Evolutionary conservation across 1,140 invertebrate genomes (phyloP), one percentile per base, ranked within the genome.

Genomic region (Tachypleus tridentatus): DNA sequence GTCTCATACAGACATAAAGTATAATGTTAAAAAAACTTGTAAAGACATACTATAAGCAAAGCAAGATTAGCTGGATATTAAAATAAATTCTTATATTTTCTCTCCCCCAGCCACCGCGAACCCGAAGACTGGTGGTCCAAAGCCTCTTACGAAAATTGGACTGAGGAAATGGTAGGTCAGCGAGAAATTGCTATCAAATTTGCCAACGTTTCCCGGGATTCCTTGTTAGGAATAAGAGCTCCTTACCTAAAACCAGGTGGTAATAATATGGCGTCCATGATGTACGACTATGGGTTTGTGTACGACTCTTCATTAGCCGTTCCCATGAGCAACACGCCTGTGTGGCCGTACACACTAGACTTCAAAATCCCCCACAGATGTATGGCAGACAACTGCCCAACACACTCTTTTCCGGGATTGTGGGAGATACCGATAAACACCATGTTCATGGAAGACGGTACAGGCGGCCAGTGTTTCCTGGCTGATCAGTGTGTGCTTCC

Each of bases 301-400:
- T 96, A 95, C 75, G 92, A 96, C 75, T 89, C 92, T 4, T 93
- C 91, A 3, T 94, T 96, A 72, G 94, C 92, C 0, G 91, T 91
- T 48, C 87, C 91, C 3, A 87, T 88, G n/a, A 76, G 84, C 2
- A 82, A 68, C 51, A 62, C 88, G 29, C 92, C 91, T 51, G 89
- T 96, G 73, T 97, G 93, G 93, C 93, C 93, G 0, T 96, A 95
- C 81, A 97, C 92, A 3, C 79, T 96, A 10, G 94, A 93, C 80
- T 96, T 92, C 85, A 82, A 89, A 50, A 94, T 95, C 88, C 91
- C 92, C 1, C 91, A 94, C 77, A 93, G 91, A 75, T 95, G 92
- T 76, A 64, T 69, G 60, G 57, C 51, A 49, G 68, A 54, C 50
- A 67, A 61, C 5, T 96, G 92, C 69, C 91, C 93, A 0, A 89